These are phyloP conservation scores for Penaeus japonicus DNA, from an alignment of 1,140 invertebrate genomes.

Conservation along the genomic window DNA sequence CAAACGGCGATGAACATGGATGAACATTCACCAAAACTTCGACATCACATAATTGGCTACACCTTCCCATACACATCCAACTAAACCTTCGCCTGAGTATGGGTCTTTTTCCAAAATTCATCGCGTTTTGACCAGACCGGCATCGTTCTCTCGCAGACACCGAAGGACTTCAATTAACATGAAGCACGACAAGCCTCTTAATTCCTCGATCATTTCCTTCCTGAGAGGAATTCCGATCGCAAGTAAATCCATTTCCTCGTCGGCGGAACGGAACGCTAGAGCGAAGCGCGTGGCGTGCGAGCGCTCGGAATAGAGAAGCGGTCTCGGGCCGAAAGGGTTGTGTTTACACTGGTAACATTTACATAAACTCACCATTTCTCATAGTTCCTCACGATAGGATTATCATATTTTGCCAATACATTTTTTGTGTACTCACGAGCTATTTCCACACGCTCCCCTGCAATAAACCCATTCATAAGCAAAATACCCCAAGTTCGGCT, in stretches of 20 bases:
- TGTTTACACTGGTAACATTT: slow-evolving; percentile 28
- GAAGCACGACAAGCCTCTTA: not conserved
- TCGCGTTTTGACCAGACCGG: not conserved
- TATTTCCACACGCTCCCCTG: not conserved
- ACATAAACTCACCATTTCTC: slow-evolving; percentile 28
- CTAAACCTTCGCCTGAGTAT: too few species aligned
- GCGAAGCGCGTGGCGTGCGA: too few species aligned
- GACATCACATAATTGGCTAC: slow-evolving; percentile 17
- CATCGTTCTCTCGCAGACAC: too few species aligned
- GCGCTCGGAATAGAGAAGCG: not conserved
- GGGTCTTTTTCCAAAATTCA: too few species aligned
- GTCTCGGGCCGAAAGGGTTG: slow-evolving; percentile 1
- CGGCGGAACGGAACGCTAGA: too few species aligned
- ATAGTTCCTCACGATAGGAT: not conserved
- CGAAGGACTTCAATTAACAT: not conserved
- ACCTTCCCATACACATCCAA: not conserved
- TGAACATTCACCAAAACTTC: slow-evolving; percentile 22
- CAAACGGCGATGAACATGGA: not conserved
- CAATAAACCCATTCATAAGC: not conserved
- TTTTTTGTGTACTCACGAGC: not conserved
- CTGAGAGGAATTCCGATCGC: not conserved
- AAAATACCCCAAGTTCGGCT: not conserved
- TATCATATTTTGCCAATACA: slow-evolving; percentile 36
- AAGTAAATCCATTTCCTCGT: too few species aligned
- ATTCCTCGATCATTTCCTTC: not conserved